These are phyloP conservation scores for Graptemys geographica DNA, from an alignment of 2,797 vertebrate genomes.

Conservation along the genomic window DNA sequence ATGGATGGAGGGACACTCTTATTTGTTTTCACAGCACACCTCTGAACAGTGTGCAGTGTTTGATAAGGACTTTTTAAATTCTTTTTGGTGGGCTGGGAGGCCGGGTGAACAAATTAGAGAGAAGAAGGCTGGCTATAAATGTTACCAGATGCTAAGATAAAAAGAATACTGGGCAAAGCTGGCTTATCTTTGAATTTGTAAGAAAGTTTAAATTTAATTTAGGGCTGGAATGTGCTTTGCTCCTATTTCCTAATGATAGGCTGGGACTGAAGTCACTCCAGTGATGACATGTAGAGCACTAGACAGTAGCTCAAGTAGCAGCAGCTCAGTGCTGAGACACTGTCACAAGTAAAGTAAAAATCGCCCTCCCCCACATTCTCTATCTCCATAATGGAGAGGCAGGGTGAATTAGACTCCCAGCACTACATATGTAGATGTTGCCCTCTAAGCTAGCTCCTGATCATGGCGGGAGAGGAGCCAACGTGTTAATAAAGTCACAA, in stretches of 20 bases:
- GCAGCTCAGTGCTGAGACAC: neutral
- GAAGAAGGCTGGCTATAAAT: neutral
- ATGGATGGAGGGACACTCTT: neutral
- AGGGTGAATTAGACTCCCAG: neutral
- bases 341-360: neutral
- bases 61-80: neutral
- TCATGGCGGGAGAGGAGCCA: neutral
- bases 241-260: neutral
- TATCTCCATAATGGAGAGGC: neutral
- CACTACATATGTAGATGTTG: fast-evolving
- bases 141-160: neutral
- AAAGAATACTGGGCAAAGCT: neutral
- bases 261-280: neutral
- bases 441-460: neutral
- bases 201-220: neutral
- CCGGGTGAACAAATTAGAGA: neutral
- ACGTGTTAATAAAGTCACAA: neutral
- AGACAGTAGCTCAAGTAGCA: neutral
- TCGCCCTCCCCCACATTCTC: fast-evolving
- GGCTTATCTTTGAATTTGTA: neutral
- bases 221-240: neutral
- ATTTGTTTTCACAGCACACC: neutral
- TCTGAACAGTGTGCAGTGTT: neutral
- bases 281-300: fast-evolving
- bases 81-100: neutral